A percentile compares a stretch with the other conserved stretches of the same genome.
These are phyloP conservation scores for Arenaria interpres DNA, from an alignment of 2,113 vertebrate genomes.

Conservation along the genomic window DNA sequence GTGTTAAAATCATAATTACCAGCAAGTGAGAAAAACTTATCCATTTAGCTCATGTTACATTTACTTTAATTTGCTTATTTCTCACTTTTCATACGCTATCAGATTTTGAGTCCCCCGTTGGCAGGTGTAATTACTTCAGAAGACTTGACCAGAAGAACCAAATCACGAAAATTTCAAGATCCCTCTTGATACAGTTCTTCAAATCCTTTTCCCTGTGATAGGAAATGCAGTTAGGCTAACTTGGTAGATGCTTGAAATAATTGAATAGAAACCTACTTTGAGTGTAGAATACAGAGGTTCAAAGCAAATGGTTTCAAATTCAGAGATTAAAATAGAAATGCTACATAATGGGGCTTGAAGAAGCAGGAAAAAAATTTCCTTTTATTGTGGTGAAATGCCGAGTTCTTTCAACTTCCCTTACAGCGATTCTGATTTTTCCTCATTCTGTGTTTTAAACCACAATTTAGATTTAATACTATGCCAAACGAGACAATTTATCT, in stretches of 20 bases:
- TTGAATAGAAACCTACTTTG: conserved; percentile 40
- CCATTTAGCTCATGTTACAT: not conserved
- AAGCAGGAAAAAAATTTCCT: not conserved
- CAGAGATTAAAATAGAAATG: conserved; percentile 7
- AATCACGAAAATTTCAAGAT: not conserved
- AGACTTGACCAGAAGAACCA: not conserved
- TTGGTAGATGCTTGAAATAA: conserved; percentile 37
- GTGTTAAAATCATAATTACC: not conserved
- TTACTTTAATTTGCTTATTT: conserved; percentile 2
- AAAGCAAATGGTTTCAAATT: conserved; percentile 28
- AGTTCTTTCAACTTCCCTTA: not conserved
- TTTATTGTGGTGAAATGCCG: not conserved
- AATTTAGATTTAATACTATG: conserved; percentile 12
- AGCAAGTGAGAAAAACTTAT: not conserved
- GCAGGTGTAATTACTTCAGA: conserved; percentile 27
- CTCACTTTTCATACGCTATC: not conserved
- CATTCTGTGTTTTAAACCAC: not conserved
- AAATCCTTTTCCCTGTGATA: not conserved
- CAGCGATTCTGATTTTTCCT: not conserved
- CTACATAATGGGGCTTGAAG: not conserved
- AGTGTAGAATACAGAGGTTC: conserved; percentile 17
- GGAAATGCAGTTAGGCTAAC: conserved; percentile 2
- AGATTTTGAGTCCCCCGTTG: not conserved
- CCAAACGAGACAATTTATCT: conserved; percentile 34
- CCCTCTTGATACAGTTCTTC: conserved; percentile 26